Percentiles rank a stretch among this genome's conserved stretches.
phyloP scores from a whole-genome alignment of 2,797 vertebrate genomes.

The Scyliorhinus canicula region DNA sequence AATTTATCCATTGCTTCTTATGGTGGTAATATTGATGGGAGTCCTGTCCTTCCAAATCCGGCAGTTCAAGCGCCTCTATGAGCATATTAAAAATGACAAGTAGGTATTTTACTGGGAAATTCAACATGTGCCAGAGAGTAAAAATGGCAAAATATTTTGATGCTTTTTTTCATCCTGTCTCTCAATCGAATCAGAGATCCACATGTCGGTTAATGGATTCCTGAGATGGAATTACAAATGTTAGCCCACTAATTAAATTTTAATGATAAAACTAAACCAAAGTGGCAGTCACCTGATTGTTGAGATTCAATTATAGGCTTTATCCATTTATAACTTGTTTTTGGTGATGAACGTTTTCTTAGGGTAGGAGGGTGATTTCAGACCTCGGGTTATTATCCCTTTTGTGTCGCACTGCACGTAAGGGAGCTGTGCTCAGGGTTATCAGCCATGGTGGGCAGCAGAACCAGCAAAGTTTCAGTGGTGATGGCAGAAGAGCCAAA shows the following conservation, averaged over 20 bases:
- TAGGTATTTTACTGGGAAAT: conserved; percentile 54
- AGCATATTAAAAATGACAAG: conserved; percentile 99
- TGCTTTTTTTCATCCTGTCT: not conserved
- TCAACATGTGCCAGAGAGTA: not conserved
- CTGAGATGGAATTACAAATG: not conserved
- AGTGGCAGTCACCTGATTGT: not conserved
- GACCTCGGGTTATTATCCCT: not conserved
- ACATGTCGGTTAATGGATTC: not conserved
- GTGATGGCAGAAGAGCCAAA: not conserved
- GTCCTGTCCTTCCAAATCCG: conserved; percentile 96
- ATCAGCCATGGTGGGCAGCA: not conserved
- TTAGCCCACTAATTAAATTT: not conserved
- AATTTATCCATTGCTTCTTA: conserved; percentile 93
- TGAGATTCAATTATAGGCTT: not conserved
- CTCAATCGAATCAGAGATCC: not conserved
- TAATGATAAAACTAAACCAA: not conserved
- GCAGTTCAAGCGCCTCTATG: conserved; percentile 98
- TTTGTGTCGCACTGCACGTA: not conserved
- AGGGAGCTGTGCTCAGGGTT: not conserved
- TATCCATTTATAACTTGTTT: not conserved
- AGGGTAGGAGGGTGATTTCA: not conserved
- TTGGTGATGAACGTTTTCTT: not conserved
- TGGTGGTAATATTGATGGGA: conserved; percentile 90
- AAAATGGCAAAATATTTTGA: not conserved
- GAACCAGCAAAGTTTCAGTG: not conserved